Conservation (phyloP, 2,797 vertebrate genomes). For the Sarcophilus harrisii region DNA sequence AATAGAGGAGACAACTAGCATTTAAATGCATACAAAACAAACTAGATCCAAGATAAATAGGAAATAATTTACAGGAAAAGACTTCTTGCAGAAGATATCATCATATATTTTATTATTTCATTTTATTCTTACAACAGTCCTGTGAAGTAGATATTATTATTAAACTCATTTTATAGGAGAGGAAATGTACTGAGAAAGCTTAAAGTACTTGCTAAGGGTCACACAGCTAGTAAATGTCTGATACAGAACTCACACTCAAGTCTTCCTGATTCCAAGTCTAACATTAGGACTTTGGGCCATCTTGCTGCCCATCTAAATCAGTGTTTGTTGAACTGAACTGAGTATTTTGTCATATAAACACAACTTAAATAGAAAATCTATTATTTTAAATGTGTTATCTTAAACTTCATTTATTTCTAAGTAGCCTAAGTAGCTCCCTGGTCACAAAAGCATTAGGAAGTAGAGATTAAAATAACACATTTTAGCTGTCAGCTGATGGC, state of each 20-base stretch:
- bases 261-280: neutral
- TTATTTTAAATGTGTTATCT: constrained; percentile 28
- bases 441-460: constrained; percentile 70
- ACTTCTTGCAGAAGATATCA: neutral
- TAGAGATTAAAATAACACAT: constrained; percentile 64
- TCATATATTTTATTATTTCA: neutral
- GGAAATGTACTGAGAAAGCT: neutral
- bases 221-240: neutral
- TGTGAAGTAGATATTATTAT: neutral
- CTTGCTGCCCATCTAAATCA: neutral
- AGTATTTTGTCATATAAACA: constrained; percentile 57
- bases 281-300: neutral
- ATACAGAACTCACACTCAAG: neutral
- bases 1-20: neutral
- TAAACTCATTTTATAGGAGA: neutral
- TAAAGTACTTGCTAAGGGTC: neutral
- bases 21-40: neutral
- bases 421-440: constrained; percentile 56
- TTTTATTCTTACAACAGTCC: neutral
- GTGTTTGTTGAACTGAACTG: neutral
- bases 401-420: constrained; percentile 68
- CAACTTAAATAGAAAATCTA: constrained; percentile 53
- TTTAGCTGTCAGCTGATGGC: constrained; percentile 75
- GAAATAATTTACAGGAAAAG: neutral
- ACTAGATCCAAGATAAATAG: neutral